Conservation (phyloP, 2,888 invertebrate genomes). For the Sussaba pulchella region DNA sequence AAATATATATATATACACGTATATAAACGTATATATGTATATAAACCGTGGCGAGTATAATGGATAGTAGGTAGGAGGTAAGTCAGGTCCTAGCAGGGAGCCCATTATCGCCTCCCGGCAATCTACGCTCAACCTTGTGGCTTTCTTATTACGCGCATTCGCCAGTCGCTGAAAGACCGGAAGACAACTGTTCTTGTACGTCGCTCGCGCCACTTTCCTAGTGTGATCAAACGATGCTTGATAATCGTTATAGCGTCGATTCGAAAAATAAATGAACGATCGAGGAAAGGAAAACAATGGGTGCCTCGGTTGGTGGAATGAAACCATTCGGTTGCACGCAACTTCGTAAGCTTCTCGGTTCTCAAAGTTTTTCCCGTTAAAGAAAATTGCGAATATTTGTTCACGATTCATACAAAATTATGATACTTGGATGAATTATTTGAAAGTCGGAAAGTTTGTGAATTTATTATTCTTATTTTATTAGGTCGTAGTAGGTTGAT, state of each 20-base stretch:
- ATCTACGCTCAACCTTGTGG: slow-evolving; percentile 60
- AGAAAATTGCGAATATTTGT: not conserved
- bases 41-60: slow-evolving; percentile 60
- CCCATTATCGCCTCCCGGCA: slow-evolving; percentile 71
- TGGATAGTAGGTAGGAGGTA: slow-evolving; percentile 64
- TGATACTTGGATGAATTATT: no score
- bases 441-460: no score
- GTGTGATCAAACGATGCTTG: slow-evolving; percentile 23
- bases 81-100: slow-evolving; percentile 65
- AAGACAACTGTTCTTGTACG: slow-evolving; percentile 62
- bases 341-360: not conserved
- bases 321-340: not conserved
- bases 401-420: not conserved
- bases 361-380: not conserved
- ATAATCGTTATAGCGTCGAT: slow-evolving; percentile 31
- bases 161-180: slow-evolving; percentile 70
- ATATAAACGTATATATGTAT: slow-evolving; percentile 54
- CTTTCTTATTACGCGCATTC: slow-evolving; percentile 50
- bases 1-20: not conserved
- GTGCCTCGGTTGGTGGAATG: not conserved
- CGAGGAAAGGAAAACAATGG: not conserved
- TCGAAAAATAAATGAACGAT: not conserved
- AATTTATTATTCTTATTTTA: no score
- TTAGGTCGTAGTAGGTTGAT: no score
- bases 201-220: slow-evolving; percentile 31